phyloP scores from a whole-genome alignment of 2,888 invertebrate genomes.

The Deilephila porcellus region DNA sequence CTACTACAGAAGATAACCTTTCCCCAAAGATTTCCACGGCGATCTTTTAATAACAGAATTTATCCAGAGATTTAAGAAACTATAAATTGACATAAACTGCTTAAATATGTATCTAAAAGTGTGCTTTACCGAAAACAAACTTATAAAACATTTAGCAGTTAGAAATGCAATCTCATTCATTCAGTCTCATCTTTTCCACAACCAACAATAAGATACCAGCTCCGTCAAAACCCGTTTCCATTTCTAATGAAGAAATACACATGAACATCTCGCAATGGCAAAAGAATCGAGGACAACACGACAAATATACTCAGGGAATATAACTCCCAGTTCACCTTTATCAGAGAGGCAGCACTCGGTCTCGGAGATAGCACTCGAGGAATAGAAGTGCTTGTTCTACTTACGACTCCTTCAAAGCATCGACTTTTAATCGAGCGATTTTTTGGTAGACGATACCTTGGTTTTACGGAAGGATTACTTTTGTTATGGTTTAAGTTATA shows the following conservation, averaged over 20 bases:
- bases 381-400: slow-evolving; percentile 2
- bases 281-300: slow-evolving; percentile 17
- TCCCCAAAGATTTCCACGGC: not conserved
- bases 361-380: not conserved
- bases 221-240: not conserved
- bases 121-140: too few species aligned
- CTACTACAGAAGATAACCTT: too few species aligned
- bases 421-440: not conserved
- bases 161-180: too few species aligned
- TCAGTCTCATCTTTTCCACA: not conserved
- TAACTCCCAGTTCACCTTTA: slow-evolving; percentile 19
- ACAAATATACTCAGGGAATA: slow-evolving; percentile 19
- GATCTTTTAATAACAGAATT: too few species aligned
- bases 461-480: too few species aligned
- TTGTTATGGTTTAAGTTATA: too few species aligned
- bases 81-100: too few species aligned
- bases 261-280: slow-evolving; percentile 9
- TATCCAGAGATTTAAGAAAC: too few species aligned
- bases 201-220: not conserved
- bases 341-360: slow-evolving; percentile 25
- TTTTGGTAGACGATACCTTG: not conserved
- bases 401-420: not conserved
- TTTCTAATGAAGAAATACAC: not conserved
- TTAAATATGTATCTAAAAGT: too few species aligned
- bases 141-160: too few species aligned